These are phyloP conservation scores for Phorcus lineatus DNA, from an alignment of 2,888 invertebrate species.

Conservation along the genomic window DNA sequence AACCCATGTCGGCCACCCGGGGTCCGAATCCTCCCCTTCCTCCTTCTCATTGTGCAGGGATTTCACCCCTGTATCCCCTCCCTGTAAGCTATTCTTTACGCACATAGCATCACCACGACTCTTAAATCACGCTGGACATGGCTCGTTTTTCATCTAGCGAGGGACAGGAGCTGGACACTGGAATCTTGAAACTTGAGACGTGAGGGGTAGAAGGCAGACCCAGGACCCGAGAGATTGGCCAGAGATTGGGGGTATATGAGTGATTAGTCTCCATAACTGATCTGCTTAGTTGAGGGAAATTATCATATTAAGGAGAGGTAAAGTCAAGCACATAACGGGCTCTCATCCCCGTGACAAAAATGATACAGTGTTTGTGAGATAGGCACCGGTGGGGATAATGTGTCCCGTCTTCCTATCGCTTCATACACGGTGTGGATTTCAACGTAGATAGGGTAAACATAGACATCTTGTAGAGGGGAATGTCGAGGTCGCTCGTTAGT, in stretches of 20 bases:
- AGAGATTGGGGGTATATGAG: constrained; percentile 1
- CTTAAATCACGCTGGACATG: not conserved
- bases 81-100: not conserved
- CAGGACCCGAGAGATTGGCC: not conserved
- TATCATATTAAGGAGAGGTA: constrained; percentile 5
- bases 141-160: not conserved
- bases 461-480: too few species aligned
- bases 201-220: not conserved
- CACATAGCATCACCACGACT: not conserved
- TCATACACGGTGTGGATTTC: too few species aligned
- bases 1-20: not conserved
- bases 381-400: too few species aligned
- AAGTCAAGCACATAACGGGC: not conserved
- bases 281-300: not conserved
- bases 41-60: not conserved
- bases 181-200: not conserved
- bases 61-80: not conserved
- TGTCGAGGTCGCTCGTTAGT: too few species aligned
- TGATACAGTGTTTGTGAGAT: too few species aligned
- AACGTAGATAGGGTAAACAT: too few species aligned
- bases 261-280: not conserved
- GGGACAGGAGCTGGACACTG: not conserved
- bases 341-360: not conserved
- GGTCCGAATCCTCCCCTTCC: not conserved
- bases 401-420: too few species aligned